Evolutionary conservation across 2,888 invertebrate species (phyloP).

Genomic region (Aleiodes alternator): DNA sequence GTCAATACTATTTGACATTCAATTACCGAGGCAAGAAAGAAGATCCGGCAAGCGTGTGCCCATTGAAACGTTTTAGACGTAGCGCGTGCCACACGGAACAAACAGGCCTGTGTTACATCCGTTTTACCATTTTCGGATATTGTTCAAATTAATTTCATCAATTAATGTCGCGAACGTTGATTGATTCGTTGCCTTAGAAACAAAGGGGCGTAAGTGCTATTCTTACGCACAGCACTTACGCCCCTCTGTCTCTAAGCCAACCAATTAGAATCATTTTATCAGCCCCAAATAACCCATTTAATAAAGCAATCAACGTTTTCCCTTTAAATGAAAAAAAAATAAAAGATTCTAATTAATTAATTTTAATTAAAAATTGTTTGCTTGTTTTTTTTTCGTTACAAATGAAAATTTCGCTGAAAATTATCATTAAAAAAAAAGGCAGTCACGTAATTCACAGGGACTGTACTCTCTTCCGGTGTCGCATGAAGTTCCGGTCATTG

Average conservation of each 20-base stretch:
- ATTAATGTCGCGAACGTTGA: constrained; percentile 31
- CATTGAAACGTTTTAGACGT: constrained; percentile 40
- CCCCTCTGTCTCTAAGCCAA: too few species aligned
- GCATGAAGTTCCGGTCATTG: constrained; percentile 65
- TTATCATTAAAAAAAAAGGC: constrained; percentile 40
- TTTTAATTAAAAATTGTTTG: too few species aligned
- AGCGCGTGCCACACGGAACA: constrained; percentile 53
- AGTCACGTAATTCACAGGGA: constrained; percentile 46
- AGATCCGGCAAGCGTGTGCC: constrained; percentile 32
- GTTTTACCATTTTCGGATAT: constrained; percentile 23
- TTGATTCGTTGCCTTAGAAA: neutral
- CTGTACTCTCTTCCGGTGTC: constrained; percentile 59
- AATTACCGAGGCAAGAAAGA: constrained; percentile 53
- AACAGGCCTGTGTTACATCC: constrained; percentile 4
- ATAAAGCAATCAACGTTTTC: too few species aligned
- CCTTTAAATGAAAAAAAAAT: too few species aligned
- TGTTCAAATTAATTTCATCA: constrained; percentile 23
- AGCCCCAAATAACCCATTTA: neutral
- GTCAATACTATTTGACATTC: constrained; percentile 59
- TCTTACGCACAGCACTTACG: too few species aligned
- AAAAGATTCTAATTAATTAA: too few species aligned
- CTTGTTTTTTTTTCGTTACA: too few species aligned
- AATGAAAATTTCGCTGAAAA: neutral
- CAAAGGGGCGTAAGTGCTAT: too few species aligned
- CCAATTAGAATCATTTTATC: constrained; percentile 8